Percentiles rank a stretch among this genome's conserved stretches.
Evolutionary conservation across 2,113 vertebrate genomes (phyloP).

Genomic region (Cranoglanis bouderius): DNA sequence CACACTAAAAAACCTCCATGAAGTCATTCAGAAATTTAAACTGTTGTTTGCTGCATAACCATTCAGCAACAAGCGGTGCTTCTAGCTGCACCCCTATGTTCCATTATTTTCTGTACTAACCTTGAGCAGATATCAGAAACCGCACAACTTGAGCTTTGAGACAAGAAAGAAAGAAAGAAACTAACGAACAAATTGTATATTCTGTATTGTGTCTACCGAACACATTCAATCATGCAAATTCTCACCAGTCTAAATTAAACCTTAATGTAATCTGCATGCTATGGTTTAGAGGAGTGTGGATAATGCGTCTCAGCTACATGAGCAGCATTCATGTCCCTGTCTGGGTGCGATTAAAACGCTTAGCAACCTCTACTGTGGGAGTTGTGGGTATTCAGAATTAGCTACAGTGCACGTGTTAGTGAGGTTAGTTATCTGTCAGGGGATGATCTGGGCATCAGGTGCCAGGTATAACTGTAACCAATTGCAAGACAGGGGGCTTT

Average conservation of each 20-base stretch:
- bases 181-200: not conserved
- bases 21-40: not conserved
- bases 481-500: constrained; percentile 27
- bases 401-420: constrained; percentile 24
- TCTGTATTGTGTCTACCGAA: not conserved
- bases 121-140: not conserved
- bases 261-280: constrained; percentile 11
- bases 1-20: not conserved
- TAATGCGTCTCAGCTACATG: constrained; percentile 31
- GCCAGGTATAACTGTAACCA: constrained; percentile 47
- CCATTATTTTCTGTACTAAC: not conserved
- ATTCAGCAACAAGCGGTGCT: not conserved
- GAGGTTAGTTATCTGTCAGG: constrained; percentile 46
- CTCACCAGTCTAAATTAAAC: constrained; percentile 10
- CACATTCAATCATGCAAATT: not conserved
- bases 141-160: not conserved
- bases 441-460: constrained; percentile 49
- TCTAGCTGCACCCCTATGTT: not conserved
- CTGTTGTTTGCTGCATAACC: not conserved
- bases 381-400: constrained; percentile 44
- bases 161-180: no score
- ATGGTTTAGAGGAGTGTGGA: not conserved
- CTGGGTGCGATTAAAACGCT: constrained; percentile 50
- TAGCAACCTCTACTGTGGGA: constrained; percentile 46
- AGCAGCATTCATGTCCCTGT: constrained; percentile 47